Conservation (phyloP, 2,113 vertebrate genomes). For the Maccullochella peelii region DNA sequence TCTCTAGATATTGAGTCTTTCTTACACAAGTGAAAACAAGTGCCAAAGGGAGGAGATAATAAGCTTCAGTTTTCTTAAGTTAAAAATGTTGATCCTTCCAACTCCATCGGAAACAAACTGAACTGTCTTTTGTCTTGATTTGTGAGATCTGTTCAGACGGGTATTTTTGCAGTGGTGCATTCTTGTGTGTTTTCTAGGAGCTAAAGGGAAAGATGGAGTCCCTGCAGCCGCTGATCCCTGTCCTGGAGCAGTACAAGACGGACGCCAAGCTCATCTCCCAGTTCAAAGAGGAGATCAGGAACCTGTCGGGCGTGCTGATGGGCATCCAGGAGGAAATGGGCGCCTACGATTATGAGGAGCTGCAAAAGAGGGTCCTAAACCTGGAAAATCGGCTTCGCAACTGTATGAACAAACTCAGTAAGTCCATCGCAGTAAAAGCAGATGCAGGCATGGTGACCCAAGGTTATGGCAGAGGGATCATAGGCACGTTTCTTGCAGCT, state of each 20-base stretch:
- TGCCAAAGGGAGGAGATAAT: not conserved
- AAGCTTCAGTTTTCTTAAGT: not conserved
- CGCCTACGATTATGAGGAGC: slow-evolving; percentile 96
- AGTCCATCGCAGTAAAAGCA: slow-evolving; percentile 71
- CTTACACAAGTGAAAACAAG: not conserved
- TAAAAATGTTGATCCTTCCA: not conserved
- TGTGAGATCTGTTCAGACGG: slow-evolving; percentile 18
- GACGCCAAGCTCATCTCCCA: slow-evolving; percentile 94
- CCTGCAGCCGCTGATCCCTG: slow-evolving; percentile 94
- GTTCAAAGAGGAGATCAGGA: slow-evolving; percentile 98
- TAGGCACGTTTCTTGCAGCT: slow-evolving; percentile 21
- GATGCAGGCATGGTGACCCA: not conserved
- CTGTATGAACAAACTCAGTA: slow-evolving; percentile 99
- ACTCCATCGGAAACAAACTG: slow-evolving; percentile 5
- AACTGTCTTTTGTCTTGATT: not conserved
- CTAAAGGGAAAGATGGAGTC: slow-evolving; percentile 97
- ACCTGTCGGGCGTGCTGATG: slow-evolving; percentile 92
- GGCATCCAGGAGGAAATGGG: slow-evolving; percentile 98
- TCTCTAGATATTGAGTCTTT: not conserved
- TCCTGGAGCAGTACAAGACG: slow-evolving; percentile 98
- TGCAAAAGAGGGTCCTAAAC: slow-evolving; percentile 93
- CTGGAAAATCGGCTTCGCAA: slow-evolving; percentile 93
- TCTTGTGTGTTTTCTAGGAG: slow-evolving; percentile 84
- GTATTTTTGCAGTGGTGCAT: not conserved
- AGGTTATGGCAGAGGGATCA: slow-evolving; percentile 35